phyloP scores from a whole-genome alignment of 2,797 vertebrate genomes.

The Takifugu ocellatus region DNA sequence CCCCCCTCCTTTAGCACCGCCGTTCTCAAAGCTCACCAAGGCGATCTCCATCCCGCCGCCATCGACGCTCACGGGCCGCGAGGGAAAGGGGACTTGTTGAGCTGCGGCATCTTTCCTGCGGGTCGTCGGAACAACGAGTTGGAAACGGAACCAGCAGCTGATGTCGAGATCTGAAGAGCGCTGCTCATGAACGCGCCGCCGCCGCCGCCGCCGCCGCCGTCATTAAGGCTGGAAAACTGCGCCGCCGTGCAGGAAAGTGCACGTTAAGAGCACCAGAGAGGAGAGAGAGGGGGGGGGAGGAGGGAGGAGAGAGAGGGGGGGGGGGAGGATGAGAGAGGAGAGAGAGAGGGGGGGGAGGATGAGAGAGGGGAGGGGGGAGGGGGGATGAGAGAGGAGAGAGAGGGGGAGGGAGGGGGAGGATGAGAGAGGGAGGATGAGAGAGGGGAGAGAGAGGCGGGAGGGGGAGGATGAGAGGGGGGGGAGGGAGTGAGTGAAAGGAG shows the following conservation, averaged over 20 bases:
- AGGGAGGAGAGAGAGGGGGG: neutral
- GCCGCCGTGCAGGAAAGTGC: conserved; percentile 42
- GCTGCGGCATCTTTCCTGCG: conserved; percentile 9
- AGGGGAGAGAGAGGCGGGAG: too few species aligned
- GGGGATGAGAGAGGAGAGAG: too few species aligned
- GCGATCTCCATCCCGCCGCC: conserved; percentile 86
- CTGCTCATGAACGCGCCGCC: conserved; percentile 10
- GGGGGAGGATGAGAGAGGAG: neutral
- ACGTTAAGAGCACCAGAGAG: conserved; percentile 43
- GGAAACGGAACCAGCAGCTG: conserved; percentile 10
- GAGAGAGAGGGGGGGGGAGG: neutral
- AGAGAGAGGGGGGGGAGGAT: neutral
- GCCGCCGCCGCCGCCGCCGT: conserved; percentile 15
- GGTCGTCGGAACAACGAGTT: conserved; percentile 16
- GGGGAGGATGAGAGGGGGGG: too few species aligned
- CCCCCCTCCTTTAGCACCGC: conserved; percentile 75
- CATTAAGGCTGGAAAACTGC: conserved; percentile 26
- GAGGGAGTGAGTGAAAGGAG: too few species aligned
- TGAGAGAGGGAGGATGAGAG: too few species aligned
- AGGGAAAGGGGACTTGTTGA: conserved; percentile 42
- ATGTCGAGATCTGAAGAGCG: conserved; percentile 3
- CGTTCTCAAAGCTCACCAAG: conserved; percentile 89
- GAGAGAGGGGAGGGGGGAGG: neutral
- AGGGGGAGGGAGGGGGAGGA: neutral
- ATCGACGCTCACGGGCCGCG: conserved; percentile 53